phyloP scores from a whole-genome alignment of 2,797 vertebrate genomes.

The Delichon dasypus region DNA sequence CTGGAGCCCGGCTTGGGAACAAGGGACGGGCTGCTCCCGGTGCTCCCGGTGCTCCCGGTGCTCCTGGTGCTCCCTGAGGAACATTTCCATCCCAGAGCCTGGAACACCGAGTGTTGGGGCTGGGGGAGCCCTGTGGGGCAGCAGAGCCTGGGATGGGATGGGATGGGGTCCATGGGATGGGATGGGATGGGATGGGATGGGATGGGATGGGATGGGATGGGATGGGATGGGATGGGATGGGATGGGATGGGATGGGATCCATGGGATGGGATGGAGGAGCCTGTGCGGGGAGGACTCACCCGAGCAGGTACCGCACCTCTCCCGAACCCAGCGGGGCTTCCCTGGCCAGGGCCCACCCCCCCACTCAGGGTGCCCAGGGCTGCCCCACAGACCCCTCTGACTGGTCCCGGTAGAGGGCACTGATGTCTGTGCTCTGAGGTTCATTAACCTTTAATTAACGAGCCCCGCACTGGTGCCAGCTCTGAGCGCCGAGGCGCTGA shows the following conservation, averaged over 20 bases:
- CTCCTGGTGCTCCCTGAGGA: neutral
- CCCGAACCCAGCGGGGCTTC: neutral
- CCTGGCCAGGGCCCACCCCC: neutral
- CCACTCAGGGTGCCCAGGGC: accelerated
- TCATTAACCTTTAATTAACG: slow-evolving; percentile 41
- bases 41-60: accelerated
- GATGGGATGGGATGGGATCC: neutral
- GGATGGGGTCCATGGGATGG: neutral
- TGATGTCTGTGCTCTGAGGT: slow-evolving; percentile 4
- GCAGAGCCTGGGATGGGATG: accelerated
- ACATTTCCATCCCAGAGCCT: neutral
- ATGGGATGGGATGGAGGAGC: neutral
- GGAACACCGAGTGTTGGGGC: accelerated
- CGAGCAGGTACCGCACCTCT: accelerated
- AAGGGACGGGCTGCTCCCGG: accelerated
- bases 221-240: neutral
- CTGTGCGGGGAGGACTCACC: accelerated
- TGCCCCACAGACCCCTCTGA: neutral
- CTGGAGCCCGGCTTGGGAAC: neutral
- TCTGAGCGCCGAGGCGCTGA: accelerated
- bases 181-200: too few relatives aligned
- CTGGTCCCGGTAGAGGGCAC: slow-evolving; percentile 56
- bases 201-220: too few relatives aligned
- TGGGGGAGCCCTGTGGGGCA: neutral
- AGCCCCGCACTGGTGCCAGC: neutral